Percentiles rank a stretch among this genome's conserved stretches.
These are phyloP conservation scores for Caenorhabditis zanzibari DNA, from an alignment of 2,888 invertebrate species.

Conservation along the genomic window DNA sequence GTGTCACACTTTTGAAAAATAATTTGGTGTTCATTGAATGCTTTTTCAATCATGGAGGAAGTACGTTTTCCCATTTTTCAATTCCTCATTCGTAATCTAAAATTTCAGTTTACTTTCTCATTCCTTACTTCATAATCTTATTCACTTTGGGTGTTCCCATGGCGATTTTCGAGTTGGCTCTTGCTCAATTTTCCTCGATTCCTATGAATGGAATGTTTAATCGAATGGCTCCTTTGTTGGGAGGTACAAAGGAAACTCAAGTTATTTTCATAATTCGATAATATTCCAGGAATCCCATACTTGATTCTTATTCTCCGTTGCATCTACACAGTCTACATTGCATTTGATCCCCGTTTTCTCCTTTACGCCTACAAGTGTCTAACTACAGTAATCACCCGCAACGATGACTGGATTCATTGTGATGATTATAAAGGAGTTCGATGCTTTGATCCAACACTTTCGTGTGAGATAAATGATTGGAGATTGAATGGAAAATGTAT, in stretches of 20 bases:
- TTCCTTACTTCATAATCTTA: conserved; percentile 51
- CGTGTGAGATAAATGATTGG: conserved; percentile 40
- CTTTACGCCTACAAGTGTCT: conserved; percentile 37
- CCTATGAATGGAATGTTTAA: conserved; percentile 45
- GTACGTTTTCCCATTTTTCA: conserved; percentile 12
- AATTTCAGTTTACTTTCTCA: conserved; percentile 42
- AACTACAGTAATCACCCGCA: conserved; percentile 34
- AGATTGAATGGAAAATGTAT: conserved; percentile 31
- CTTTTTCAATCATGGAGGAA: conserved; percentile 57
- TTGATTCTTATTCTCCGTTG: conserved; percentile 40
- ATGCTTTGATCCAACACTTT: conserved; percentile 43
- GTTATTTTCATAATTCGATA: too few species aligned
- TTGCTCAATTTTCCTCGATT: conserved; percentile 56
- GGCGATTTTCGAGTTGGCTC: conserved; percentile 58
- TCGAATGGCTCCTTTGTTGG: conserved; percentile 36
- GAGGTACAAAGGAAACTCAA: too few species aligned
- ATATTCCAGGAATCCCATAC: conserved; percentile 39
- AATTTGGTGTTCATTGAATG: conserved; percentile 60
- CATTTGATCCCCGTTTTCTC: conserved; percentile 50
- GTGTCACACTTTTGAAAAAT: conserved; percentile 50
- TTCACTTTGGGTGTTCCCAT: conserved; percentile 57
- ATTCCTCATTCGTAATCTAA: too few species aligned
- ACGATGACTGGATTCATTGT: conserved; percentile 35
- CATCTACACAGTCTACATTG: conserved; percentile 43
- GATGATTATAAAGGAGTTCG: conserved; percentile 33